Evolutionary conservation across 2,888 invertebrate species (phyloP).

Genomic region (Monoplex corrugatus): DNA sequence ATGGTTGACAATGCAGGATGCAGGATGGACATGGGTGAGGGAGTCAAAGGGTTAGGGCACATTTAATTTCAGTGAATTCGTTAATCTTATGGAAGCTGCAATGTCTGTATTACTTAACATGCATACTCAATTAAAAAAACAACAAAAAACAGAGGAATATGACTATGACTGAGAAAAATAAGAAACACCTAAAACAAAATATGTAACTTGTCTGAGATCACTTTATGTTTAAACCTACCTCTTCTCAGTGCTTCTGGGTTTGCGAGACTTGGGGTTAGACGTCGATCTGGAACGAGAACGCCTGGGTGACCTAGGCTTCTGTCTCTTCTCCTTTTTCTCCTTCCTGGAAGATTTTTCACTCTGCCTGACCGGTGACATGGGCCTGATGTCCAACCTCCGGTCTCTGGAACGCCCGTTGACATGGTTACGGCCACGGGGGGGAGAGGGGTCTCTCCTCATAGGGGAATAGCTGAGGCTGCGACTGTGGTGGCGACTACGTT

Average conservation of each 20-base stretch:
- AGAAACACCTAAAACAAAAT: background rate
- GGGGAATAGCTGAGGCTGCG: constrained; percentile 46
- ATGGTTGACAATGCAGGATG: no score
- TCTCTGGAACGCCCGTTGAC: background rate
- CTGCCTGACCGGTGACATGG: no score
- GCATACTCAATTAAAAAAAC: no score
- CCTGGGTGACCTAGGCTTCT: constrained; percentile 23
- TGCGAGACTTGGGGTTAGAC: constrained; percentile 32
- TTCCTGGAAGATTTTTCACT: no score
- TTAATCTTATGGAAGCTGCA: no score
- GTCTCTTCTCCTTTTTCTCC: background rate
- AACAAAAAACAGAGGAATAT: no score
- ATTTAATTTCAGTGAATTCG: no score
- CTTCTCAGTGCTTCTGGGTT: constrained; percentile 28
- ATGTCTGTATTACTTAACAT: no score
- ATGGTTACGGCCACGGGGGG: background rate
- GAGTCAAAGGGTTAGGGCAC: no score
- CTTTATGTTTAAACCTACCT: background rate
- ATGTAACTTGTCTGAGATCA: no score
- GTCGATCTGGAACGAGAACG: constrained; percentile 29
- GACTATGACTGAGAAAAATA: no score
- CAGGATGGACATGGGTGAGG: no score
- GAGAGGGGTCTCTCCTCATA: background rate
- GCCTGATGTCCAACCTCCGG: background rate
- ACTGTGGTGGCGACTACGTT: constrained; percentile 10